Evolutionary conservation across 2,888 invertebrate species (phyloP).

Genomic region (Mesorhabditis spiculigera): DNA sequence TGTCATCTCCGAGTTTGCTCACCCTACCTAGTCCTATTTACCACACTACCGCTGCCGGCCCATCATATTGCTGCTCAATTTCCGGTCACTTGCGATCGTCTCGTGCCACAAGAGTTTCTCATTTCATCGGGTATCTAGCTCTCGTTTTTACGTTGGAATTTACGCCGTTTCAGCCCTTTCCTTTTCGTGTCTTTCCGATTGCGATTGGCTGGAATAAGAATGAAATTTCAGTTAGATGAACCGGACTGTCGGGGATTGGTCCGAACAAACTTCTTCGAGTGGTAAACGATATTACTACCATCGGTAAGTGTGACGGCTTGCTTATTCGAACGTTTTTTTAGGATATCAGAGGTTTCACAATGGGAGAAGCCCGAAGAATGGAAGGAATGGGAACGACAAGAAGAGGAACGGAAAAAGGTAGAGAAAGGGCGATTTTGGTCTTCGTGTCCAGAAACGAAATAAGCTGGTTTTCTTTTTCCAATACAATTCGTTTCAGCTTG

Average conservation of each 20-base stretch:
- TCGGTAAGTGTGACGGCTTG: background rate
- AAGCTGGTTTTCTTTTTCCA: background rate
- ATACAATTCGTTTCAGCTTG: background rate
- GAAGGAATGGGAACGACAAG: background rate
- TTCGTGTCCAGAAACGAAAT: background rate
- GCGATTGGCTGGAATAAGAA: background rate
- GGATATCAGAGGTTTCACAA: background rate
- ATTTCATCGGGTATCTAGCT: background rate
- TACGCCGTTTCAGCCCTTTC: background rate
- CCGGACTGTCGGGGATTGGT: background rate
- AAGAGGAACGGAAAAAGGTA: background rate
- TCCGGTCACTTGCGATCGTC: too few species aligned
- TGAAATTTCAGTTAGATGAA: background rate
- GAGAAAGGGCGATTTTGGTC: background rate
- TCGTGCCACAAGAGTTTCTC: too few species aligned
- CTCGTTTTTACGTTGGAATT: background rate
- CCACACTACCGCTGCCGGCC: too few species aligned
- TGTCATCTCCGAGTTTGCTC: too few species aligned
- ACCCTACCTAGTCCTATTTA: too few species aligned
- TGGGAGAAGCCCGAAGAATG: constrained; percentile 6
- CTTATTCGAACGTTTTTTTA: background rate
- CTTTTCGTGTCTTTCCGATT: background rate
- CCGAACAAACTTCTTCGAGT: background rate
- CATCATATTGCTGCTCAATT: too few species aligned
- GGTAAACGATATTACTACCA: constrained; percentile 1